Evolutionary conservation across 2,797 vertebrate genomes (phyloP).

Genomic region (Nyctalus aviator): DNA sequence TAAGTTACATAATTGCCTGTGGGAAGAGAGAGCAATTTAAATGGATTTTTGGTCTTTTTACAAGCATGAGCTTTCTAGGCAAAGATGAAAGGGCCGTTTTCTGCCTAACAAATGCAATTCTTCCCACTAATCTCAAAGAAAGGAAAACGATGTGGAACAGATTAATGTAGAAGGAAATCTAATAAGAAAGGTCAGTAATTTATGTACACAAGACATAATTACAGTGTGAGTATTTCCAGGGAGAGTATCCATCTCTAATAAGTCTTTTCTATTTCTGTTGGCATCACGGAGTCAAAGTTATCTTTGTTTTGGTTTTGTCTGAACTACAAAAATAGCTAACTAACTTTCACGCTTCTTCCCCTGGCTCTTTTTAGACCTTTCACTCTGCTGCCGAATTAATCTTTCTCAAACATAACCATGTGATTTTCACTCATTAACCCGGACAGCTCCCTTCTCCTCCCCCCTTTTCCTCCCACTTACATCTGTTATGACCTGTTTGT

Average conservation of each 20-base stretch:
- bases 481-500: not conserved
- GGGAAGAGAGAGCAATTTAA: not conserved
- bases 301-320: not conserved
- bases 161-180: not conserved
- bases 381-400: not conserved
- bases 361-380: not conserved
- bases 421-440: not conserved
- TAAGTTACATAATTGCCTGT: conserved; percentile 80
- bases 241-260: not conserved
- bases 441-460: not conserved
- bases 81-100: conserved; percentile 19
- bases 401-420: not conserved
- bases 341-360: not conserved
- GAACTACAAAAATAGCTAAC: not conserved
- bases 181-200: not conserved
- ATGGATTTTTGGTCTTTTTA: conserved; percentile 7
- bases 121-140: not conserved
- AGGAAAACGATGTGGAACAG: not conserved
- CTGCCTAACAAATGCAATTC: not conserved
- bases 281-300: not conserved
- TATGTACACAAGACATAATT: not conserved
- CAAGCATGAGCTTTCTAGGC: conserved; percentile 34
- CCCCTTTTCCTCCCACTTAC: not conserved
- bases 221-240: not conserved
- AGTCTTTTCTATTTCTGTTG: not conserved